These are phyloP conservation scores for Sebastes fasciatus DNA, from an alignment of 2,113 vertebrate genomes.

Conservation along the genomic window DNA sequence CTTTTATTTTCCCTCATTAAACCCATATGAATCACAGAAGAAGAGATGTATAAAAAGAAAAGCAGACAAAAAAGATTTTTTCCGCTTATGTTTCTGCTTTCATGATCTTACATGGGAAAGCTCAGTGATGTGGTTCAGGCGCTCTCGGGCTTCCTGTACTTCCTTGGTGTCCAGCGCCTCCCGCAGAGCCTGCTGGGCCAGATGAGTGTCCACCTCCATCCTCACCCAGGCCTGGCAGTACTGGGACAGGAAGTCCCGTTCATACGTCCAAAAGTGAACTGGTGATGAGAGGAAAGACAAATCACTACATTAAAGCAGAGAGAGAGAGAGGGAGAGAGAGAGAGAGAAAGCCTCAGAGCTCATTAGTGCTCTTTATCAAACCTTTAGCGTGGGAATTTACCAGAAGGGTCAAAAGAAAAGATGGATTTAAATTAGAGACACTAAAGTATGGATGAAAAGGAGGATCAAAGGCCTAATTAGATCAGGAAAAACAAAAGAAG, in stretches of 20 bases:
- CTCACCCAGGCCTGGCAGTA: constrained; percentile 85
- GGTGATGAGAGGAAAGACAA: constrained; percentile 28
- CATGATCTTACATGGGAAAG: constrained; percentile 75
- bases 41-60: not conserved
- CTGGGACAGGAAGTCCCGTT: constrained; percentile 79
- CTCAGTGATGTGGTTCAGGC: constrained; percentile 75
- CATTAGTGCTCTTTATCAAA: not conserved
- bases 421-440: constrained; percentile 15
- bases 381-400: not conserved
- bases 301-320: constrained; percentile 8
- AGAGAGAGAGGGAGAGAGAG: not conserved
- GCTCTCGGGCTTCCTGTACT: constrained; percentile 79
- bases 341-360: constrained; percentile 11
- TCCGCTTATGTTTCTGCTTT: not conserved
- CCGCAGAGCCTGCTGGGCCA: constrained; percentile 83
- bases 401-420: not conserved
- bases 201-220: constrained; percentile 83
- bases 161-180: constrained; percentile 83
- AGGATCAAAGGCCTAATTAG: constrained; percentile 31
- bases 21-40: not conserved
- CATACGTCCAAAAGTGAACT: constrained; percentile 85
- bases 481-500: constrained; percentile 3
- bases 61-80: not conserved
- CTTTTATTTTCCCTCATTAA: constrained; percentile 3
- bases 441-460: not conserved